phyloP scores from a whole-genome alignment of 2,797 vertebrate species.

The Salmo trutta region DNA sequence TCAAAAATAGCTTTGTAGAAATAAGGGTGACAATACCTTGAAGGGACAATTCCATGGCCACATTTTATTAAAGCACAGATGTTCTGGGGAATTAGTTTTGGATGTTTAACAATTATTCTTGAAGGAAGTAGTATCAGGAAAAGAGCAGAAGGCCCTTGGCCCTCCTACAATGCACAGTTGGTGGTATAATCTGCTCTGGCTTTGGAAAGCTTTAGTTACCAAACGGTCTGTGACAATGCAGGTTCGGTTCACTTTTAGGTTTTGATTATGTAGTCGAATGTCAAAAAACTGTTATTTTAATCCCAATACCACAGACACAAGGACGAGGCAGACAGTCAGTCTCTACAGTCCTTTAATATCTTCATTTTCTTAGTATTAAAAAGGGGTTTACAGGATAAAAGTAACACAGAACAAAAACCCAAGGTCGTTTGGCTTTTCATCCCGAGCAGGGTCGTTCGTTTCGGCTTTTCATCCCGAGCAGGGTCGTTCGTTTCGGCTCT shows the following conservation, averaged over 20 bases:
- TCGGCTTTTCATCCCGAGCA: too few relatives aligned
- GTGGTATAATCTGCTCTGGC: not conserved
- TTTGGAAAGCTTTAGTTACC: not conserved
- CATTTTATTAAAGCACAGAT: not conserved
- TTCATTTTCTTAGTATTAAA: too few relatives aligned
- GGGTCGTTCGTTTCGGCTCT: too few relatives aligned
- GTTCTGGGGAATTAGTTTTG: not conserved
- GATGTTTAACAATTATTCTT: conserved; percentile 7
- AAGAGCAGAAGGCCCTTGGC: not conserved
- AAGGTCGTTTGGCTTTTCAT: too few relatives aligned
- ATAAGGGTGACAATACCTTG: not conserved
- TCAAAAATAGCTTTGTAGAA: not conserved
- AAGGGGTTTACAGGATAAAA: too few relatives aligned
- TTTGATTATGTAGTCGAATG: not conserved
- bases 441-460: too few relatives aligned
- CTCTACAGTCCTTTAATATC: too few relatives aligned
- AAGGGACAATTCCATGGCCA: conserved; percentile 6
- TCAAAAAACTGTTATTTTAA: too few relatives aligned
- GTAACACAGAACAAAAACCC: too few relatives aligned
- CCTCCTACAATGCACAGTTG: not conserved
- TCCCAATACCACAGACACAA: too few relatives aligned
- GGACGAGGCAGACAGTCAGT: too few relatives aligned
- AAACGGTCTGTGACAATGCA: not conserved
- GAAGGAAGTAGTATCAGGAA: not conserved
- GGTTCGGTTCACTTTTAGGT: not conserved